Evolutionary conservation across 2,797 vertebrate species (phyloP).

Genomic region (Schizopygopsis pylzovi): DNA sequence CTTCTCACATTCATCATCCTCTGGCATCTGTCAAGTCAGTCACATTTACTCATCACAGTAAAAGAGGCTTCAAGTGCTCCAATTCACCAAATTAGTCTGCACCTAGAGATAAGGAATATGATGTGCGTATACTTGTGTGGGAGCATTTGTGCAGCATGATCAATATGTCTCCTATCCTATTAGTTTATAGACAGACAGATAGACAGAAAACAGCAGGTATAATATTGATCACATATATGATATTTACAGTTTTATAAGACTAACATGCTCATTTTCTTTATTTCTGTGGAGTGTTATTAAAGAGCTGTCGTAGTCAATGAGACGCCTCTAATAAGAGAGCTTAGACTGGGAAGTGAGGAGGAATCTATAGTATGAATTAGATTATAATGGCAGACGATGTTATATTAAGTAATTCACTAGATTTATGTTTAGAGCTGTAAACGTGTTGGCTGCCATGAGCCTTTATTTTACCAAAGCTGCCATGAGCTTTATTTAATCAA

Average conservation of each 20-base stretch:
- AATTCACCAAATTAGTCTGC: slow-evolving; percentile 59
- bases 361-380: slow-evolving; percentile 70
- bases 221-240: neutral
- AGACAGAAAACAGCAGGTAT: neutral
- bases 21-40: slow-evolving; percentile 23
- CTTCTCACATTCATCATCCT: slow-evolving; percentile 9
- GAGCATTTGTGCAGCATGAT: neutral
- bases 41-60: slow-evolving; percentile 45
- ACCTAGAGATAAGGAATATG: slow-evolving; percentile 53
- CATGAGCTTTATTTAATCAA: neutral
- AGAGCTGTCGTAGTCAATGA: slow-evolving; percentile 83
- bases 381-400: slow-evolving; percentile 80
- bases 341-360: neutral
- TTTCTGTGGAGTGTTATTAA: slow-evolving; percentile 82
- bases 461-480: neutral
- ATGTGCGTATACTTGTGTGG: neutral
- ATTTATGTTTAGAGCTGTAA: slow-evolving; percentile 70
- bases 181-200: neutral
- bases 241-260: neutral
- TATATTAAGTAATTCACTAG: slow-evolving; percentile 77
- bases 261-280: slow-evolving; percentile 39
- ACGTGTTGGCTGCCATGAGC: neutral
- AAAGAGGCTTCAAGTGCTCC: slow-evolving; percentile 48
- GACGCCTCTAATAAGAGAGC: slow-evolving; percentile 65
- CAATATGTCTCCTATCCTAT: neutral